phyloP scores from a whole-genome alignment of 2,888 invertebrate species.

The Diadegma fenestrale region DNA sequence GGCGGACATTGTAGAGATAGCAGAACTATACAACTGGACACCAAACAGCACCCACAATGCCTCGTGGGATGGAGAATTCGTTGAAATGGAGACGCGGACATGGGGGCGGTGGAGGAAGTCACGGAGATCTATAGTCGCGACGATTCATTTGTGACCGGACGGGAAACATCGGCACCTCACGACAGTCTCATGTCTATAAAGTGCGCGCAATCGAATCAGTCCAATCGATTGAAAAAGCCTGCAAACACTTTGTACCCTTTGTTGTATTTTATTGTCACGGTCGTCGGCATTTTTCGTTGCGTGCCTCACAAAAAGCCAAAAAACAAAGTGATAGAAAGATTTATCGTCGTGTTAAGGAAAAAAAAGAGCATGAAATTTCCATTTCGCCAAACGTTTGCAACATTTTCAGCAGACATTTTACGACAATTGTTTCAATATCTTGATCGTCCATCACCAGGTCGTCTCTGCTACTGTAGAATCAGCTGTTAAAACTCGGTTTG shows the following conservation, averaged over 20 bases:
- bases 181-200: conserved; percentile 58
- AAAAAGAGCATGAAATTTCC: too few species aligned
- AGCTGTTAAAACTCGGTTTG: background rate
- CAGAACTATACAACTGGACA: conserved; percentile 53
- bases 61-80: conserved; percentile 52
- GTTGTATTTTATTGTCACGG: background rate
- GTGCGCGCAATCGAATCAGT: conserved; percentile 20
- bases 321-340: conserved; percentile 10
- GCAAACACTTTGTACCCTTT: background rate
- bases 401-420: background rate
- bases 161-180: conserved; percentile 80
- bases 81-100: conserved; percentile 62
- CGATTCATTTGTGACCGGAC: conserved; percentile 82
- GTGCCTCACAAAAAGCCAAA: background rate
- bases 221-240: conserved; percentile 22
- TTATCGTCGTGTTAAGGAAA: background rate
- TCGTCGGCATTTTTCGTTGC: background rate
- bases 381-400: background rate
- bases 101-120: conserved; percentile 48
- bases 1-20: conserved; percentile 76
- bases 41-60: conserved; percentile 68
- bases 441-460: background rate
- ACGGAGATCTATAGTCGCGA: conserved; percentile 68
- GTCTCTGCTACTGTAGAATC: background rate
- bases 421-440: background rate